Percentiles rank a stretch among this genome's conserved stretches.
These are phyloP conservation scores for Riparia riparia DNA, from an alignment of 2,113 vertebrate species.

Conservation along the genomic window DNA sequence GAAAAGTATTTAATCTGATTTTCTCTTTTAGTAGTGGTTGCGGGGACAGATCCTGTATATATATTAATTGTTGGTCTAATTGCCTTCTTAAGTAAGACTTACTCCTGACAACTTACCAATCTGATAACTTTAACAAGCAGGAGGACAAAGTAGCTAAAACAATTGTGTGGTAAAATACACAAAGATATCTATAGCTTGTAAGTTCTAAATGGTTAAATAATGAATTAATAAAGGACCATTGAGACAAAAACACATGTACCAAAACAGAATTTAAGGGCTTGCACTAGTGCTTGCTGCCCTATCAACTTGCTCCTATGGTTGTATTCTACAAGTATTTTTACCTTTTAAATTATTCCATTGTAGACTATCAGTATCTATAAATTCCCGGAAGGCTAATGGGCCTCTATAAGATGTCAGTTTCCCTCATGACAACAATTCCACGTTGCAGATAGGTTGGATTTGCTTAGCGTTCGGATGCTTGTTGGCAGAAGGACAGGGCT, in stretches of 20 bases:
- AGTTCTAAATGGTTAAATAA: background rate
- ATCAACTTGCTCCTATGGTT: background rate
- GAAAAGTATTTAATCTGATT: background rate
- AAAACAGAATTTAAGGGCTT: background rate
- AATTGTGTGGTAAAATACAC: background rate
- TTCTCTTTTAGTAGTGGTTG: background rate
- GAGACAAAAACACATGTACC: background rate
- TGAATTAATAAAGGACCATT: background rate
- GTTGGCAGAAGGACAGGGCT: background rate
- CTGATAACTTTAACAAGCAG: background rate
- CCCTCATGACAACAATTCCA: background rate
- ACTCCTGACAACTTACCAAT: background rate
- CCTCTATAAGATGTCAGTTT: background rate
- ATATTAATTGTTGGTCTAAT: background rate
- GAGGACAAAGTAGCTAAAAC: background rate
- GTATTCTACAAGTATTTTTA: background rate
- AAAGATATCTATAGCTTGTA: accelerated
- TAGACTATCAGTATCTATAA: background rate
- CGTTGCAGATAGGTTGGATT: background rate
- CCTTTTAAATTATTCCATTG: background rate
- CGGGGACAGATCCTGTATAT: background rate
- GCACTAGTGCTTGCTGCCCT: background rate
- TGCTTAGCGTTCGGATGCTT: background rate
- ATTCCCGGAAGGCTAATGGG: background rate
- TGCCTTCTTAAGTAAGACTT: background rate